Conservation (phyloP, 2,113 vertebrate genomes). For the Ceyx margarethae region DNA sequence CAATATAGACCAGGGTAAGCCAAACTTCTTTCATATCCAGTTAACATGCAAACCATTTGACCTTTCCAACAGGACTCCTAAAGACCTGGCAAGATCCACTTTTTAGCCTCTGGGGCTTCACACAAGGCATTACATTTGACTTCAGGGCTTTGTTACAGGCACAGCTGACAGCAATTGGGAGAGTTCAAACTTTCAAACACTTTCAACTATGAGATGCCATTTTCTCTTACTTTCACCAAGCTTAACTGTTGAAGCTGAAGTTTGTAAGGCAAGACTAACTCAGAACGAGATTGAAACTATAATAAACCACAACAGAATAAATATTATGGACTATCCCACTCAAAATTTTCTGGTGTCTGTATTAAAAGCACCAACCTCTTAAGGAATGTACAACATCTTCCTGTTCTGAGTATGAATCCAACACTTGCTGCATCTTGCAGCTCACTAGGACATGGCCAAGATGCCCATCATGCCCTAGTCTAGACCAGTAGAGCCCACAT, state of each 20-base stretch:
- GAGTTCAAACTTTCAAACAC: not conserved
- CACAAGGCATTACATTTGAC: not conserved
- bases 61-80: slow-evolving; percentile 41
- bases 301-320: not conserved
- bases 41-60: slow-evolving; percentile 51
- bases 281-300: not conserved
- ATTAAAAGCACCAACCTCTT: not conserved
- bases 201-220: not conserved
- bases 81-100: slow-evolving; percentile 13
- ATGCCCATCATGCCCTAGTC: not conserved
- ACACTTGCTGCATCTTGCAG: not conserved
- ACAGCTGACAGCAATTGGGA: not conserved
- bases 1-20: slow-evolving; percentile 41
- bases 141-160: not conserved
- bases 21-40: slow-evolving; percentile 30
- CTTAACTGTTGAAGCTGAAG: not conserved
- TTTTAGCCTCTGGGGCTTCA: not conserved
- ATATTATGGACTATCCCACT: not conserved
- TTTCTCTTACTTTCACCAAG: not conserved
- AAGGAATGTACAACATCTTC: not conserved
- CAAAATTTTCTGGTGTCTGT: not conserved
- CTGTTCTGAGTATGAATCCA: not conserved
- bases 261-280: not conserved
- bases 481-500: not conserved
- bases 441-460: not conserved